Conservation (phyloP, 1,140 invertebrate species). For the Planococcus citri region DNA sequence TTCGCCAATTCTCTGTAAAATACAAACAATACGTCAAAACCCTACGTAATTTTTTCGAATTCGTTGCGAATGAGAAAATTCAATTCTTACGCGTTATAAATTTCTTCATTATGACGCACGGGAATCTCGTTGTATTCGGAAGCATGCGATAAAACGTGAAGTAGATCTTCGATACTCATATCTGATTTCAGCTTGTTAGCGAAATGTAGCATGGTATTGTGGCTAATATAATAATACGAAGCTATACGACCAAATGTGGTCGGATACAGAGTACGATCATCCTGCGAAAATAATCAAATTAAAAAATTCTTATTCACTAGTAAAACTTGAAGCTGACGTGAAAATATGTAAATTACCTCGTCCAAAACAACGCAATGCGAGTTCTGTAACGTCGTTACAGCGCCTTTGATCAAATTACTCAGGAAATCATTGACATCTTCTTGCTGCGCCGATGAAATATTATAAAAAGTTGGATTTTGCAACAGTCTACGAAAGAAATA, state of each 20-base stretch:
- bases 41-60: not conserved
- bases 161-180: slow-evolving; percentile 55
- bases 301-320: not conserved
- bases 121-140: slow-evolving; percentile 90
- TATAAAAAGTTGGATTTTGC: slow-evolving; percentile 89
- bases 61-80: not conserved
- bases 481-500: slow-evolving; percentile 86
- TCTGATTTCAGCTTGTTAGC: slow-evolving; percentile 49
- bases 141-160: slow-evolving; percentile 68
- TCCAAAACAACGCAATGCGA: slow-evolving; percentile 60
- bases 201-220: slow-evolving; percentile 81
- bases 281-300: slow-evolving; percentile 37
- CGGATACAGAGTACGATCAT: slow-evolving; percentile 53
- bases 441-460: slow-evolving; percentile 62
- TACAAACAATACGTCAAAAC: not conserved
- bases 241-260: slow-evolving; percentile 85
- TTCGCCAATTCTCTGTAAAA: slow-evolving; percentile 63
- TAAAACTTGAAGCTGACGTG: not conserved
- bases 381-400: slow-evolving; percentile 52
- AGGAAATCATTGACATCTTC: slow-evolving; percentile 60
- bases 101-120: slow-evolving; percentile 96
- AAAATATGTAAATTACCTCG: slow-evolving; percentile 34
- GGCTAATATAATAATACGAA: slow-evolving; percentile 94
- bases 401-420: slow-evolving; percentile 61
- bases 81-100: slow-evolving; percentile 62